Conservation (phyloP, 1,140 invertebrate species). For the Batillaria attramentaria region DNA sequence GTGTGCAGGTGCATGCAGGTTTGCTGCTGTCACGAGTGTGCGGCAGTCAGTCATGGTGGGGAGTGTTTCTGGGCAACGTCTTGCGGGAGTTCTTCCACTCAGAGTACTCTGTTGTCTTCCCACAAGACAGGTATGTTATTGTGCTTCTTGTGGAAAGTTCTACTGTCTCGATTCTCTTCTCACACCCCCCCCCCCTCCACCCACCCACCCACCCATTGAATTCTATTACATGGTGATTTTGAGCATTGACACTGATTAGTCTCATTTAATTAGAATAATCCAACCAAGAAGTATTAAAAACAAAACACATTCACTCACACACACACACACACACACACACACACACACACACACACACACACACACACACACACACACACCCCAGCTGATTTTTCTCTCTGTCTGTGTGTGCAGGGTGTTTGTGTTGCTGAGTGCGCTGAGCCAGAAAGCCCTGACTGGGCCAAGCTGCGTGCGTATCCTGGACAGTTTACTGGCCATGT, state of each 20-base stretch:
- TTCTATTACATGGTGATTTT: too few species aligned
- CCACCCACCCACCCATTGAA: too few species aligned
- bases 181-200: too few species aligned
- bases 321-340: too few species aligned
- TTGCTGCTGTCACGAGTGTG: conserved; percentile 86
- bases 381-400: neutral
- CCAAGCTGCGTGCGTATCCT: conserved; percentile 62
- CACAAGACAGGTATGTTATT: conserved; percentile 83
- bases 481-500: conserved; percentile 67
- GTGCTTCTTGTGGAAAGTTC: too few species aligned
- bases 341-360: too few species aligned
- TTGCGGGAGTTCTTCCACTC: conserved; percentile 85
- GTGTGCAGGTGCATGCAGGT: conserved; percentile 74
- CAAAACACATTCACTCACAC: too few species aligned
- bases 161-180: too few species aligned
- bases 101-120: conserved; percentile 83
- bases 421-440: conserved; percentile 88
- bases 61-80: conserved; percentile 86
- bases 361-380: too few species aligned
- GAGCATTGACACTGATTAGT: too few species aligned
- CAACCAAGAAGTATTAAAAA: too few species aligned
- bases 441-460: conserved; percentile 81
- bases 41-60: conserved; percentile 88
- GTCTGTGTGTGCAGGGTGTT: conserved; percentile 80
- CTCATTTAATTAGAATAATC: too few species aligned